Evolutionary conservation across 1,140 invertebrate species (phyloP).

Genomic region (Apis laboriosa): DNA sequence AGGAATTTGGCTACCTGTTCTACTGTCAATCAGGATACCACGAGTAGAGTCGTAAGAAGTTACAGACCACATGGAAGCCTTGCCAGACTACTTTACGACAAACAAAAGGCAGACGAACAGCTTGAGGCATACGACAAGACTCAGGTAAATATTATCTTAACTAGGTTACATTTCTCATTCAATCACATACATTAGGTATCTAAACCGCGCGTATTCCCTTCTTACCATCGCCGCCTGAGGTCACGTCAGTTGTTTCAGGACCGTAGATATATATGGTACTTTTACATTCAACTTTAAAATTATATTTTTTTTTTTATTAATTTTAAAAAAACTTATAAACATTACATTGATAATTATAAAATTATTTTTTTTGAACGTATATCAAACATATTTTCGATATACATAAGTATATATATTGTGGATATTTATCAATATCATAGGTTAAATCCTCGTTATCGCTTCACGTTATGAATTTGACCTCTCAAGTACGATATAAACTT

Average conservation of each 20-base stretch:
- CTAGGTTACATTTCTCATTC: slow-evolving; percentile 43
- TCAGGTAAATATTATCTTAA: slow-evolving; percentile 81
- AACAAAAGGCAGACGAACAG: slow-evolving; percentile 85
- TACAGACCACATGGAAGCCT: slow-evolving; percentile 84
- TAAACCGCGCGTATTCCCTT: slow-evolving; percentile 34
- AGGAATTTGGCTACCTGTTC: slow-evolving; percentile 33
- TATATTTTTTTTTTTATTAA: background rate
- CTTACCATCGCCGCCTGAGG: slow-evolving; percentile 39
- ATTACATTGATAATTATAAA: background rate
- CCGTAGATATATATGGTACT: background rate
- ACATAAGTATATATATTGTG: background rate
- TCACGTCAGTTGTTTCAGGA: slow-evolving; percentile 42
- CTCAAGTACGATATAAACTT: background rate
- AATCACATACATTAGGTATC: background rate
- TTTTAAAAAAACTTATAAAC: too few relatives aligned
- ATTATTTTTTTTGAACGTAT: background rate
- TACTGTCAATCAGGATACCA: slow-evolving; percentile 28
- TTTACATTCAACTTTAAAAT: background rate
- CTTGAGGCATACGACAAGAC: slow-evolving; percentile 84
- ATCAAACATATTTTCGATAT: background rate
- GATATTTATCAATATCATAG: background rate
- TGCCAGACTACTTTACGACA: slow-evolving; percentile 86
- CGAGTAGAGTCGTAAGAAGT: slow-evolving; percentile 57
- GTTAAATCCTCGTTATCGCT: background rate
- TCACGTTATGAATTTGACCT: background rate